Evolutionary conservation across 2,113 vertebrate species (phyloP).

Genomic region (Melanerpes aurifrons): DNA sequence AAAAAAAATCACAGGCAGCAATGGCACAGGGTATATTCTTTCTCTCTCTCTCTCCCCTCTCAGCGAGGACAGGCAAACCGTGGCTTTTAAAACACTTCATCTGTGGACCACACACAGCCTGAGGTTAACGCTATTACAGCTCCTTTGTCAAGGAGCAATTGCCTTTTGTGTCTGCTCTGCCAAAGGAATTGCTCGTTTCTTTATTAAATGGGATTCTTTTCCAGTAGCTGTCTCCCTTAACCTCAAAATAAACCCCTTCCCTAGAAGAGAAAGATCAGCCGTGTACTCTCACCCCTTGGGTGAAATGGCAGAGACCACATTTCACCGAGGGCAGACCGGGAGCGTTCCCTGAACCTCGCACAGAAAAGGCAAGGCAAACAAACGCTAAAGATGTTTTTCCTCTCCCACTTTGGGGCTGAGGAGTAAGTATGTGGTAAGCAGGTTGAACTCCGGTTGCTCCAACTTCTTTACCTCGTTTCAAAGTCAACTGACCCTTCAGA

Average conservation of each 20-base stretch:
- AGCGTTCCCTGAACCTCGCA: background rate
- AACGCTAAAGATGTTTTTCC: background rate
- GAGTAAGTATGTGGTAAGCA: background rate
- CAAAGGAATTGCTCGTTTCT: conserved; percentile 33
- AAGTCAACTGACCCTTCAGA: background rate
- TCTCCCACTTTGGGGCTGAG: background rate
- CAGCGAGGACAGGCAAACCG: background rate
- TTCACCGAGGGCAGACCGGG: background rate
- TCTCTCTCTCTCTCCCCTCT: background rate
- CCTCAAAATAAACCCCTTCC: background rate
- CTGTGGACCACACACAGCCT: conserved; percentile 63
- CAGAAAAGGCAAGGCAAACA: background rate
- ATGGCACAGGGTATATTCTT: background rate
- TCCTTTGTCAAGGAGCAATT: conserved; percentile 30
- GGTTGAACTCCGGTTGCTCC: background rate
- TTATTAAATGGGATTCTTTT: conserved; percentile 37
- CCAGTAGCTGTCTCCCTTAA: conserved; percentile 36
- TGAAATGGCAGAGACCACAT: background rate
- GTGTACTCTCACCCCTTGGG: background rate
- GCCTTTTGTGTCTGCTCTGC: background rate
- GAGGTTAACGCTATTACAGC: conserved; percentile 53
- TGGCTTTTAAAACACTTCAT: conserved; percentile 50
- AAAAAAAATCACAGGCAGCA: conserved; percentile 24
- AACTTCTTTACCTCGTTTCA: background rate
- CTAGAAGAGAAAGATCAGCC: background rate